A percentile compares a stretch with the other conserved stretches of the same genome.
These are phyloP conservation scores for Clavelina lepadiformis DNA, from an alignment of 23 tunicate species.

Conservation along the genomic window DNA sequence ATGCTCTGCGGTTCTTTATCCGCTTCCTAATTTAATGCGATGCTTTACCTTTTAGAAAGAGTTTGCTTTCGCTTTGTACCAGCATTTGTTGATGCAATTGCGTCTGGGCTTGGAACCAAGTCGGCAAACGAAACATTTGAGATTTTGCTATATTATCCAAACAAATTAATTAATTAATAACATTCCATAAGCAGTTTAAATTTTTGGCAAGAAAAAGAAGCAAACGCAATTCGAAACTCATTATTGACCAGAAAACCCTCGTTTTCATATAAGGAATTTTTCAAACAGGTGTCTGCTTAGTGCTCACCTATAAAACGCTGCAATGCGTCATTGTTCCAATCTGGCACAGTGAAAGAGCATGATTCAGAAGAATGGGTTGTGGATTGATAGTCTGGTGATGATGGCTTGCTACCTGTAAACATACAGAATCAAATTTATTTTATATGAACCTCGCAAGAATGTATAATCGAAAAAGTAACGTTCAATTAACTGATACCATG, in stretches of 20 bases:
- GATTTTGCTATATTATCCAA: conserved; percentile 32
- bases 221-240: background rate
- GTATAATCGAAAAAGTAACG: background rate
- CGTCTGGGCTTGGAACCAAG: conserved; percentile 32
- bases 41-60: conserved; percentile 8
- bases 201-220: background rate
- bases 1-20: conserved; percentile 9
- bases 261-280: too few relatives aligned
- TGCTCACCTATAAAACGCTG: conserved; percentile 26
- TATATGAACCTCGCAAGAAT: background rate
- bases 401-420: background rate
- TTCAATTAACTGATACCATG: conserved; percentile 9
- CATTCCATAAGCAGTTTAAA: background rate
- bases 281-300: background rate
- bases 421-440: background rate
- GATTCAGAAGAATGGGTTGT: too few relatives aligned
- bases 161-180: background rate
- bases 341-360: background rate
- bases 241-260: background rate
- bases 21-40: too few relatives aligned
- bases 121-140: conserved; percentile 34
- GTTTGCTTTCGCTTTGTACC: conserved; percentile 1
- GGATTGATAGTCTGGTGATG: too few relatives aligned
- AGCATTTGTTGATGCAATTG: conserved; percentile 19
- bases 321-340: conserved; percentile 23